phyloP scores from a whole-genome alignment of 2,113 vertebrate species.

The Eubucco bourcierii region DNA sequence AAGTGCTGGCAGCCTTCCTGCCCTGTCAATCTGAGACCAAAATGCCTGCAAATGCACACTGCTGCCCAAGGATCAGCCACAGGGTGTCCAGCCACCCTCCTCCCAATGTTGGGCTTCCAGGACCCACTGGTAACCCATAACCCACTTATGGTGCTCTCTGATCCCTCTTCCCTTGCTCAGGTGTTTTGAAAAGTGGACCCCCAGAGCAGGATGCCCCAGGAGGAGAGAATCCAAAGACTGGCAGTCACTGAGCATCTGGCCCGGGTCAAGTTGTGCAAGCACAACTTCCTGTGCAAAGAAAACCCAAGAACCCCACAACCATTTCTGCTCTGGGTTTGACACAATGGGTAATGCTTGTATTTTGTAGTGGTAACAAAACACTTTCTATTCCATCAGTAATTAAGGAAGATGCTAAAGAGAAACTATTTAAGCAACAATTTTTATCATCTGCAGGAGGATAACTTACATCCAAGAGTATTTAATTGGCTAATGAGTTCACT shows the following conservation, averaged over 20 bases:
- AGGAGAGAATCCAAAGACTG: background rate
- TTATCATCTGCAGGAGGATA: conserved; percentile 3
- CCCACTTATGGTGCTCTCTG: background rate
- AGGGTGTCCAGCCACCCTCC: background rate
- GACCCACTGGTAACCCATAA: rapidly evolving
- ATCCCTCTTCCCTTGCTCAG: rapidly evolving
- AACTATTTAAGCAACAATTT: conserved; percentile 4
- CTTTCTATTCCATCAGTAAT: conserved; percentile 11
- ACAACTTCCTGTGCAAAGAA: background rate
- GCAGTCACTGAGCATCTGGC: background rate
- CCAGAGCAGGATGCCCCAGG: background rate
- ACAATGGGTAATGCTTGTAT: background rate
- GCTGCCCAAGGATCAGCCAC: rapidly evolving
- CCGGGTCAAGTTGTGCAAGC: background rate
- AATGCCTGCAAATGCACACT: rapidly evolving
- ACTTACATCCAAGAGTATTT: conserved; percentile 13
- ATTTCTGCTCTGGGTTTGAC: background rate
- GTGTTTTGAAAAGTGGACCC: rapidly evolving
- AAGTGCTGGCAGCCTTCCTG: background rate
- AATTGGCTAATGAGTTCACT: conserved; percentile 15
- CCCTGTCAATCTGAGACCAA: rapidly evolving
- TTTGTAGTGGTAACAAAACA: background rate
- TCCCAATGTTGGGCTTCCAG: rapidly evolving
- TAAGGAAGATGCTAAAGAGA: conserved; percentile 14
- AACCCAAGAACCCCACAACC: background rate